A percentile compares a stretch with the other conserved stretches of the same genome.
Conservation (phyloP, 2,113 vertebrate genomes). For the Charina bottae region DNA sequence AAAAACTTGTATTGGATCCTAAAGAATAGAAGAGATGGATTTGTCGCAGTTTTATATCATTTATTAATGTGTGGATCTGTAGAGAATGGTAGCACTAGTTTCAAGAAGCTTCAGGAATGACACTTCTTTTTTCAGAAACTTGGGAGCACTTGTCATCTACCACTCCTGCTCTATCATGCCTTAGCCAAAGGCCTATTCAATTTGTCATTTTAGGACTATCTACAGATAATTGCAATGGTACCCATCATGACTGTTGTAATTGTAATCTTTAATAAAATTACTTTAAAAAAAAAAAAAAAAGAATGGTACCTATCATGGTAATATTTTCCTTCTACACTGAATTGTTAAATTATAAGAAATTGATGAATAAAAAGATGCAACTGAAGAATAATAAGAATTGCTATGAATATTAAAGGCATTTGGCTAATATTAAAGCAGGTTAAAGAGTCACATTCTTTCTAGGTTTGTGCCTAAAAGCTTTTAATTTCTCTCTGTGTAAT, state of each 20-base stretch:
- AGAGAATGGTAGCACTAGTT: too few species aligned
- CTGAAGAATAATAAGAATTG: too few species aligned
- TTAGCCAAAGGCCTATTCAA: too few species aligned
- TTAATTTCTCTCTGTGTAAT: neutral
- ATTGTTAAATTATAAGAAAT: neutral
- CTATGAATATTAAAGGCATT: neutral
- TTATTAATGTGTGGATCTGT: too few species aligned
- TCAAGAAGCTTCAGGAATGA: too few species aligned
- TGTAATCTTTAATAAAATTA: too few species aligned
- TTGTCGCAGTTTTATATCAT: too few species aligned
- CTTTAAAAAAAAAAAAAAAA: neutral
- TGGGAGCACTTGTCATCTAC: neutral
- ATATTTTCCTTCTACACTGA: neutral
- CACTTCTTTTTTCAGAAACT: too few species aligned
- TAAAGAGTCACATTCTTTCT: neutral
- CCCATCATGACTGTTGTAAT: too few species aligned
- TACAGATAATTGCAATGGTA: neutral
- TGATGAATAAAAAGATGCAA: too few species aligned
- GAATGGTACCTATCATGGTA: neutral
- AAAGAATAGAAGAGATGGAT: too few species aligned
- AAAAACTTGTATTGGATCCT: neutral
- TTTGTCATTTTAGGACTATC: neutral
- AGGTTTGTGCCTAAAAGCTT: slow-evolving; percentile 13
- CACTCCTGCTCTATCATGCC: neutral
- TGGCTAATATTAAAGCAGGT: slow-evolving; percentile 14